phyloP scores from a whole-genome alignment of 2,113 vertebrate species.

The Psilopsiagon aymara region DNA sequence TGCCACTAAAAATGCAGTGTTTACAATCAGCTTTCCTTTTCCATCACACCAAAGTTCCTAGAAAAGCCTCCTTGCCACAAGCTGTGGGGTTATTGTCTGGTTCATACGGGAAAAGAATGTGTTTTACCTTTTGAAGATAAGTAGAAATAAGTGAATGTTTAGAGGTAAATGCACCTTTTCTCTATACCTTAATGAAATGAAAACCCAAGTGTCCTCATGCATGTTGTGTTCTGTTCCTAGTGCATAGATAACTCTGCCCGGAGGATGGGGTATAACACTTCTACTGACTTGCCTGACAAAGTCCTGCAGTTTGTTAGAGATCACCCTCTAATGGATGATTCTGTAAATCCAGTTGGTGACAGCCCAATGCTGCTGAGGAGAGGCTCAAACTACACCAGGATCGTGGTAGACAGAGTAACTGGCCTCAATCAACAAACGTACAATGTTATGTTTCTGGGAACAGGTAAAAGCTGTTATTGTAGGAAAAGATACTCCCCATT shows the following conservation, averaged over 20 bases:
- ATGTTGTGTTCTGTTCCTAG: neutral
- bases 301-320: conserved; percentile 80
- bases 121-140: neutral
- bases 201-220: neutral
- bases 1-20: neutral
- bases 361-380: conserved; percentile 71
- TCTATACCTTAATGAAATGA: neutral
- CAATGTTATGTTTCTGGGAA: conserved; percentile 79
- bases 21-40: neutral
- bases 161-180: neutral
- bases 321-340: conserved; percentile 76
- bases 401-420: conserved; percentile 71
- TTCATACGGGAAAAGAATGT: neutral
- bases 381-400: conserved; percentile 72
- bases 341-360: conserved; percentile 65
- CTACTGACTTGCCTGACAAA: conserved; percentile 77
- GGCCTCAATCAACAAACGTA: conserved; percentile 67
- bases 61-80: neutral
- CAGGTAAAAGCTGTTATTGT: conserved; percentile 64
- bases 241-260: conserved; percentile 67
- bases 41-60: neutral
- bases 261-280: conserved; percentile 62
- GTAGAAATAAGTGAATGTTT: neutral
- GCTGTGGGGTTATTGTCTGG: neutral
- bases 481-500: neutral